Evolutionary conservation across 2,797 vertebrate genomes (phyloP), one percentile per base, ranked within the genome.

Genomic region (Allobates femoralis): DNA sequence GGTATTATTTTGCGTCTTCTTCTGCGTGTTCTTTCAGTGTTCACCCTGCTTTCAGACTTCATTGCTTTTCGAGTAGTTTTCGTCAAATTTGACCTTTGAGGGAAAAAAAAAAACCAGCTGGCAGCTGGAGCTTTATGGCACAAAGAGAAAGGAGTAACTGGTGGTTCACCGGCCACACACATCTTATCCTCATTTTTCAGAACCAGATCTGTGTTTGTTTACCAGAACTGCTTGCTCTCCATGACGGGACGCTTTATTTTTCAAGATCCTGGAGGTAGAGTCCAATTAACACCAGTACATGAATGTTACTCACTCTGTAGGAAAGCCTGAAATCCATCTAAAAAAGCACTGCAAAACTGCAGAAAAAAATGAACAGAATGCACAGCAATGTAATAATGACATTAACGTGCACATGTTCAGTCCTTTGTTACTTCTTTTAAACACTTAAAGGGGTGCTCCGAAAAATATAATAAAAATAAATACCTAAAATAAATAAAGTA

Each of bases 11-110:
- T 12, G 56, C 10, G 12, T 19, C 67, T 64, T 66, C 66, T 81
- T n/a, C 55, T 82, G 79, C 37, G 73, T 77, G 46, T 77, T 82
- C 50, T 66, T 18, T 58, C 56, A 34, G 3, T 81, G 34, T 64
- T 55, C 71, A 30, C 7, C 26, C 37, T 19, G 60, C 69, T 66
- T 67, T 80, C 53, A 81, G 50, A 60, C 85, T 74, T 60, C 56
- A 75, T 82, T 5, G 46, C 11, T 77, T 76, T 81, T n/a, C 30
- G 80, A 55, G 30, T n/a, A 7, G 56, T 73, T 80, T 62, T 86
- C 85, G 62, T 82, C 69, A 74, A 71, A 76, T 26, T 26, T 58
- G 85, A 77, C 69, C 85, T 86, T 74, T 41, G 3, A 41, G 73
- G 10, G 34, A 14, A 69, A 69, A 37, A 87, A 77, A 64, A 15